Evolutionary conservation across 2,888 invertebrate genomes (phyloP), one percentile per base, ranked within the genome.

Genomic region (Lydus trimaculatus): DNA sequence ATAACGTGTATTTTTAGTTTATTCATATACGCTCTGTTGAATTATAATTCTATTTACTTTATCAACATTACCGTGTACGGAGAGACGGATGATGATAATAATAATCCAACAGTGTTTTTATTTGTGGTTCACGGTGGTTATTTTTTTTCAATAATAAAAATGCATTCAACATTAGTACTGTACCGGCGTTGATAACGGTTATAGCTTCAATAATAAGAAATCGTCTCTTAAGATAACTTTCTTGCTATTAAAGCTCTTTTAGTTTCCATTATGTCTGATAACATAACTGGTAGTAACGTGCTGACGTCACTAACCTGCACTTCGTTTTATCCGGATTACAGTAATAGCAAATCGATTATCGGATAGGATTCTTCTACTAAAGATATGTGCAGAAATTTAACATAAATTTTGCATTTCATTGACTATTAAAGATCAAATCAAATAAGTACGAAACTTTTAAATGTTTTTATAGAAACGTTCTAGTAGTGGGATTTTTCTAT

Each of bases 311-410:
- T 64, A 68, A 59, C 61, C 33, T 65, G 64, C 63, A 61, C 65
- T 65, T 65, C 58, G 52, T 72, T 73, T 75, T 74, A 74, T 76
- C 74, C 75, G 77, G 77, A 76, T 77, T 77, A 76, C 70, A 70
- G 70, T 73, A 71, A 73, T 72, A 72, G 73, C 65, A 72, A 73
- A 73, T 73, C 73, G 72, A 73, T 73, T 70, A 67, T 23, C 11
- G 11, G 70, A 73, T 73, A 69, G 67, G 65, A 65, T 69, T 67
- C 67, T 70, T 72, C 68, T 66, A 66, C 68, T 25, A 13, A 52
- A 43, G 23, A 52, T 52, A 52, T 25, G 8, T 23, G 25, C 13
- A 13, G 13, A 7, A 52, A 52, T 15, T 52, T 23, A 52, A 52
- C 23, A 23, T 52, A 52, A 52, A 52, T 52, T 52, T 52, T 13